These are phyloP conservation scores for Drosophila equinoxialis DNA, from an alignment of 1,140 invertebrate genomes.

Conservation along the genomic window DNA sequence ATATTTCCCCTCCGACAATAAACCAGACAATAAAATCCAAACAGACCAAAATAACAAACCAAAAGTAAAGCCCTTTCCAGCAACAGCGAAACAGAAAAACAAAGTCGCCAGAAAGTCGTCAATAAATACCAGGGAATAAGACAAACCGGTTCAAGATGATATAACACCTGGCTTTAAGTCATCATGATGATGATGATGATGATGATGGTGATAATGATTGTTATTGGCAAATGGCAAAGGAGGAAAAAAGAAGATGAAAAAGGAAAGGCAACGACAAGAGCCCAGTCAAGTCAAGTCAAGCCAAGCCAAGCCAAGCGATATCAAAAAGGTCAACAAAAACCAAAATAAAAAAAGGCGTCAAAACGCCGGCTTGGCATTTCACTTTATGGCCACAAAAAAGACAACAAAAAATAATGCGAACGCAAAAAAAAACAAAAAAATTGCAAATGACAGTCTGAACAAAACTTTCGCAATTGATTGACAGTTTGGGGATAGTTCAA, in stretches of 20 bases:
- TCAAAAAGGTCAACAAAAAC: slow-evolving; percentile 66
- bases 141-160: slow-evolving; percentile 70
- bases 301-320: background rate
- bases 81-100: background rate
- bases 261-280: background rate
- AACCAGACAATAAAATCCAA: slow-evolving; percentile 20
- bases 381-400: slow-evolving; percentile 36
- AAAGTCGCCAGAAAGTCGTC: background rate
- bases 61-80: slow-evolving; percentile 24
- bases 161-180: slow-evolving; percentile 71
- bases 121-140: slow-evolving; percentile 61
- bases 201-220: slow-evolving; percentile 9
- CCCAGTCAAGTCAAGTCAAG: background rate
- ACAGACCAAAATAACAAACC: background rate
- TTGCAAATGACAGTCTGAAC: background rate
- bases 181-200: slow-evolving; percentile 10
- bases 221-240: slow-evolving; percentile 61
- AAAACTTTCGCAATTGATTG: slow-evolving; percentile 69
- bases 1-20: slow-evolving; percentile 32
- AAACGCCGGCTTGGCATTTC: slow-evolving; percentile 35
- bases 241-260: slow-evolving; percentile 19
- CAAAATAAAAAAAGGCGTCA: slow-evolving; percentile 27
- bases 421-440: background rate
- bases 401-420: background rate
- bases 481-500: slow-evolving; percentile 8